These are phyloP conservation scores for Xyrauchen texanus DNA, from an alignment of 2,113 vertebrate species.

Conservation along the genomic window DNA sequence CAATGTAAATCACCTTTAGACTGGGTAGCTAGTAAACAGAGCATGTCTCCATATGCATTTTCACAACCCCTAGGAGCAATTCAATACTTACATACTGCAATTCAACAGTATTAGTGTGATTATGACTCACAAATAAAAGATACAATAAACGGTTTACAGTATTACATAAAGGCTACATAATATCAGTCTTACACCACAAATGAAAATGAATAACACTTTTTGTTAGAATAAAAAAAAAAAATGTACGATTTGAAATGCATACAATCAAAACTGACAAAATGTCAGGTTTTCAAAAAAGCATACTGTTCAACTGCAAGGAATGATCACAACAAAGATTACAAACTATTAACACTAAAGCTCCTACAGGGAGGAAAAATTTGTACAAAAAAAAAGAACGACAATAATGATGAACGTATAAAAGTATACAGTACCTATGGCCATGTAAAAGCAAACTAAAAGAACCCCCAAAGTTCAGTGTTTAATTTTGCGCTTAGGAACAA, in stretches of 20 bases:
- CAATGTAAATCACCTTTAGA: background rate
- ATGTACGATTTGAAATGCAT: constrained; percentile 64
- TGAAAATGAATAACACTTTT: constrained; percentile 70
- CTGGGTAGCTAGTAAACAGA: constrained; percentile 27
- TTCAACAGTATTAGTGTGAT: constrained; percentile 1
- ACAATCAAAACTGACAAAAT: constrained; percentile 67
- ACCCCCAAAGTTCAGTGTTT: constrained; percentile 51
- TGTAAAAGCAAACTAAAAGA: constrained; percentile 48
- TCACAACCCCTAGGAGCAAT: background rate
- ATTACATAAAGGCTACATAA: constrained; percentile 24
- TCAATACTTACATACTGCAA: constrained; percentile 18
- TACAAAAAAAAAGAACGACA: constrained; percentile 2
- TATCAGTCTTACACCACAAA: constrained; percentile 53
- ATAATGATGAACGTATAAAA: background rate
- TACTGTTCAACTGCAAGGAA: constrained; percentile 50
- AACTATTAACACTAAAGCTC: constrained; percentile 52
- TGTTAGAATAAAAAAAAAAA: constrained; percentile 29
- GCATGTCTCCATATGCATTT: background rate
- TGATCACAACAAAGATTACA: constrained; percentile 38
- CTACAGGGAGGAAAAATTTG: constrained; percentile 25
- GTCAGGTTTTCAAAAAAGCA: constrained; percentile 56
- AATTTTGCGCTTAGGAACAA: constrained; percentile 24
- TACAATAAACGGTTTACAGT: constrained; percentile 52
- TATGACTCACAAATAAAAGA: constrained; percentile 34
- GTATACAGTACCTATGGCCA: constrained; percentile 7